A percentile compares a stretch with the other conserved stretches of the same genome.
phyloP scores from a whole-genome alignment of 2,797 vertebrate genomes.

The Falco rusticolus region DNA sequence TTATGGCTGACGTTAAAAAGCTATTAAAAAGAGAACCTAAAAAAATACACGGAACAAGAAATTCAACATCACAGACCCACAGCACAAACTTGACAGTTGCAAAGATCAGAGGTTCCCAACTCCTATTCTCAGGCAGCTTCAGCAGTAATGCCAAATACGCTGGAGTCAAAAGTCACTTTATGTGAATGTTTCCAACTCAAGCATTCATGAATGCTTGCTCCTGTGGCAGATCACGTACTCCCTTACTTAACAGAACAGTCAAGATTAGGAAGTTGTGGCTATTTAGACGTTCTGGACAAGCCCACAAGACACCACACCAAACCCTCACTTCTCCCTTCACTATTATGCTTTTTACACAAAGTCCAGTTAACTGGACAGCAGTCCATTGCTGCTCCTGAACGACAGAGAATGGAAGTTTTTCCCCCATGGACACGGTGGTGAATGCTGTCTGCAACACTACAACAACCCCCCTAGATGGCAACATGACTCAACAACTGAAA shows the following conservation, averaged over 20 bases:
- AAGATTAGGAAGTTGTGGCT: neutral
- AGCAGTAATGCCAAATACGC: neutral
- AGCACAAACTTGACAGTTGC: neutral
- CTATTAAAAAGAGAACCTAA: neutral
- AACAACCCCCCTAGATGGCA: constrained; percentile 32
- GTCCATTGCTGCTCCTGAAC: neutral
- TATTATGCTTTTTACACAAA: neutral
- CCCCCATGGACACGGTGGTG: neutral
- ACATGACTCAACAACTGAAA: neutral
- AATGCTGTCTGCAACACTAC: neutral
- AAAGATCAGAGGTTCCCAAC: neutral
- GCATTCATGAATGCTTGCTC: neutral
- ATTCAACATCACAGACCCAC: neutral
- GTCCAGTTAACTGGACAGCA: neutral
- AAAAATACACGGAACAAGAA: neutral
- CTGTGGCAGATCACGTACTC: neutral
- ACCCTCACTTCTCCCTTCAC: neutral
- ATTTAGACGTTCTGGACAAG: neutral
- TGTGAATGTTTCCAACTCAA: neutral
- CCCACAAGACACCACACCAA: neutral
- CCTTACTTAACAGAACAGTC: neutral
- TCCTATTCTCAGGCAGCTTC: neutral
- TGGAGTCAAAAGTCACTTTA: neutral
- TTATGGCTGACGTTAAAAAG: neutral
- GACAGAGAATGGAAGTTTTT: neutral